Base-by-base conservation (phyloP, 2,888 invertebrate genomes). In the Penaeus monodon region DNA sequence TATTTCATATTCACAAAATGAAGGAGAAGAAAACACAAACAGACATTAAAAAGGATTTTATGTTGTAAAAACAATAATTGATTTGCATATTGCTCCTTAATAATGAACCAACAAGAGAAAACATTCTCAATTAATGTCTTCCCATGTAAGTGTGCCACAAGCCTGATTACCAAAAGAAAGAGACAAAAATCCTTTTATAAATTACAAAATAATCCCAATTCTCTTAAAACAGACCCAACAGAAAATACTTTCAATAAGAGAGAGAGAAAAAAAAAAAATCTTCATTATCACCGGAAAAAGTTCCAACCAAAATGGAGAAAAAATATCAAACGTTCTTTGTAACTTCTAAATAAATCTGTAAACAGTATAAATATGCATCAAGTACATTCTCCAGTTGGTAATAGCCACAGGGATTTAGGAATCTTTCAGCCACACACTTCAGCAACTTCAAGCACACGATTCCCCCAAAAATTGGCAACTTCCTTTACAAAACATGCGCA, bases 241-340 rank as follows among this genome's bases (percentile, higher is more conserved):
- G 57, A 57, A 57, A 57, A 57, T 57, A 57, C 57, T 57, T 57
- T 57, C 17, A 57, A 57, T 57, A 57, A 57, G 57, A 77, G 63
- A 85, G 44, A 76, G 76, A 70, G 74, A 86, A 76, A 38, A 76
- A 76, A 81, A 76, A 73, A 77, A 76, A 76, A 76, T 81, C 85
- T 81, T 86, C 81, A 81, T 81, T 76, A 81, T 81, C 81, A 86
- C 76, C 65, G 76, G 85, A 81, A 86, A 83, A 86, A 81, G 81
- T 77, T 81, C 81, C 85, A 86, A 68, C 85, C 49, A 70, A 20
- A 57, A 57, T 57, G 57, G 81, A 81, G 76, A 81, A 76, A 81
- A 81, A 38, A 76, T 81, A 76, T 86, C 78, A 63, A 76, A 68
- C 17, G 57, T 57, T 57, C 57, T 57, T 57, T 17, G 57, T 57